Percentiles rank a stretch among this genome's conserved stretches.
These are phyloP conservation scores for Microplitis mediator DNA, from an alignment of 1,140 invertebrate genomes.

Conservation along the genomic window DNA sequence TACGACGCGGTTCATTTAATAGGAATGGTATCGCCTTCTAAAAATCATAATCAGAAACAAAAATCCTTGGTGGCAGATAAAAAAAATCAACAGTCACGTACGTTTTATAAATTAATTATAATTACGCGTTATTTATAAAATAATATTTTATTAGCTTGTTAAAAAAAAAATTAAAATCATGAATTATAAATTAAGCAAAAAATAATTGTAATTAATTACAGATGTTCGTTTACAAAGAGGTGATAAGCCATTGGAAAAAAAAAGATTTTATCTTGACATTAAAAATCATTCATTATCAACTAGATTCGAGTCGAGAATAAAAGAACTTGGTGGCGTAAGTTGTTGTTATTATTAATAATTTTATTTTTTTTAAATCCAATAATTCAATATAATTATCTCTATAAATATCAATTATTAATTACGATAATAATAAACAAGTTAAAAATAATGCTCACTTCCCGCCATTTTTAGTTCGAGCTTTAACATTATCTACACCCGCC, in stretches of 20 bases:
- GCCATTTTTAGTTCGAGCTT: constrained; percentile 18
- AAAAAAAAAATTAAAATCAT: background rate
- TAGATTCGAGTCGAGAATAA: constrained; percentile 69
- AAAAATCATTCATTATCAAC: constrained; percentile 68
- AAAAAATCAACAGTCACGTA: constrained; percentile 27
- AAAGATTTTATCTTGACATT: constrained; percentile 74
- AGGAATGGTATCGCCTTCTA: constrained; percentile 62
- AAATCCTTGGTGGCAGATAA: constrained; percentile 41
- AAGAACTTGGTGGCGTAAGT: constrained; percentile 72
- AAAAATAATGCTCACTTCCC: constrained; percentile 23
- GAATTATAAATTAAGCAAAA: too few relatives aligned
- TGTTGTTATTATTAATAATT: background rate
- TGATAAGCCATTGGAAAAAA: constrained; percentile 65
- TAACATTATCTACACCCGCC: too few relatives aligned
- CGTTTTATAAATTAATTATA: constrained; percentile 6
- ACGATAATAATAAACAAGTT: background rate
- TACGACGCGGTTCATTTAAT: constrained; percentile 45
- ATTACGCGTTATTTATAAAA: background rate
- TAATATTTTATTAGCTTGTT: background rate
- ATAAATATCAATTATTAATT: background rate
- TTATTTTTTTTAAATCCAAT: background rate
- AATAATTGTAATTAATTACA: constrained; percentile 27
- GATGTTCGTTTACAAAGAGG: constrained; percentile 53
- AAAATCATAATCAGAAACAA: constrained; percentile 51
- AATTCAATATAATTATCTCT: background rate